A percentile compares a stretch with the other conserved stretches of the same genome.
phyloP scores from a whole-genome alignment of 2,888 invertebrate species.

The Acronicta aceris region DNA sequence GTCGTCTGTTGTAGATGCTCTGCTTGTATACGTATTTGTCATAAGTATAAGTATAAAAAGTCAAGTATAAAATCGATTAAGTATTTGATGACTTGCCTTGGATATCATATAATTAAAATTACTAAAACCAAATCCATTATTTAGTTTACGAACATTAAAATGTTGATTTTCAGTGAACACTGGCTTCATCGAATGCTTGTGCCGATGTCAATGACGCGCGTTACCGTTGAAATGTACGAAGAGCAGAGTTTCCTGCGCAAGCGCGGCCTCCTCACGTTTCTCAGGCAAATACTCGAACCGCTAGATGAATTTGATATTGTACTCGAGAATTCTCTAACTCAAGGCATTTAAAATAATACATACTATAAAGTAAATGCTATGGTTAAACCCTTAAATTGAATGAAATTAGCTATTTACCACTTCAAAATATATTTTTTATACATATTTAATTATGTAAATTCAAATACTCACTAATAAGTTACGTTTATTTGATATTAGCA shows the following conservation, averaged over 20 bases:
- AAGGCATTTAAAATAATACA: conserved; percentile 77
- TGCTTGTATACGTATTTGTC: too few species aligned
- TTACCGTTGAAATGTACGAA: conserved; percentile 98
- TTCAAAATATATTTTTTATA: conserved; percentile 37
- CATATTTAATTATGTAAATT: conserved; percentile 38
- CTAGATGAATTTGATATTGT: conserved; percentile 96
- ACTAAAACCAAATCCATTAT: not conserved
- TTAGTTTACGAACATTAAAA: not conserved
- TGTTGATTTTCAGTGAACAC: conserved; percentile 91
- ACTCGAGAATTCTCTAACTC: conserved; percentile 95
- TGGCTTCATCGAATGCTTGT: conserved; percentile 96
- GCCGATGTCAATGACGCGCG: conserved; percentile 96
- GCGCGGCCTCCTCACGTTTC: conserved; percentile 94
- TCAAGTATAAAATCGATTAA: too few species aligned
- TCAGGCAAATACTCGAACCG: conserved; percentile 96
- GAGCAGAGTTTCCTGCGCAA: conserved; percentile 98
- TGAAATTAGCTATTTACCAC: conserved; percentile 34
- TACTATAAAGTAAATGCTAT: conserved; percentile 14
- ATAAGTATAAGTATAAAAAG: too few species aligned
- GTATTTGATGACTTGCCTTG: too few species aligned
- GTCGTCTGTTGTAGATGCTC: too few species aligned
- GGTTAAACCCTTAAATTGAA: conserved; percentile 37
- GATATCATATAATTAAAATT: too few species aligned
- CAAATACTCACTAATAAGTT: conserved; percentile 63
- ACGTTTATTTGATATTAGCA: conserved; percentile 71